These are phyloP conservation scores for Drosophila neutralis DNA, from an alignment of 2,888 invertebrate species.

Conservation along the genomic window DNA sequence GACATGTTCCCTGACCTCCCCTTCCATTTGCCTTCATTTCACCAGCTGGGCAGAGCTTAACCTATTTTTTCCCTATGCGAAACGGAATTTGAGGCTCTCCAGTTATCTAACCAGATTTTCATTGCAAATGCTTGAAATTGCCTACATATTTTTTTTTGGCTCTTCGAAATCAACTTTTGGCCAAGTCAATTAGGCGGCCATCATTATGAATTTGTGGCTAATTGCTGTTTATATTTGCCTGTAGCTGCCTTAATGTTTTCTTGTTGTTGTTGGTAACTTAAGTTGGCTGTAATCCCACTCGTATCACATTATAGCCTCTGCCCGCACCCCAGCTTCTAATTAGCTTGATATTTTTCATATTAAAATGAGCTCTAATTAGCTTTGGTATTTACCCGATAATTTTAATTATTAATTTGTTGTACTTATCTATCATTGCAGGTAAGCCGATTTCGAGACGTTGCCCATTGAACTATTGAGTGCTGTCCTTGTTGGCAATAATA, in stretches of 20 bases:
- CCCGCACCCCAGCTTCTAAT: constrained; percentile 23
- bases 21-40: constrained; percentile 10
- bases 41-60: constrained; percentile 47
- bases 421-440: constrained; percentile 64
- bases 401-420: constrained; percentile 27
- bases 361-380: constrained; percentile 64
- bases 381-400: constrained; percentile 30
- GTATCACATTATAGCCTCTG: neutral
- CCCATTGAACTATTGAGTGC: constrained; percentile 47
- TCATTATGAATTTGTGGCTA: constrained; percentile 45
- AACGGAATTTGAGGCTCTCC: constrained; percentile 24
- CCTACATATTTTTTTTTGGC: constrained; percentile 36
- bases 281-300: constrained; percentile 23
- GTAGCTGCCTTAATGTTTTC: constrained; percentile 7
- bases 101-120: constrained; percentile 21
- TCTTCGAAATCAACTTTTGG: constrained; percentile 26
- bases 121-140: constrained; percentile 48
- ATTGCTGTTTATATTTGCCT: constrained; percentile 62
- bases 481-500: constrained; percentile 24
- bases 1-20: constrained; percentile 53
- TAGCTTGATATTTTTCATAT: constrained; percentile 50
- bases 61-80: constrained; percentile 13
- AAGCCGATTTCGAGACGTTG: constrained; percentile 65
- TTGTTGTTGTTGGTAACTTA: constrained; percentile 42
- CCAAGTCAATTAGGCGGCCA: constrained; percentile 55